phyloP scores from a whole-genome alignment of 2,888 invertebrate species.

The Labia minor region DNA sequence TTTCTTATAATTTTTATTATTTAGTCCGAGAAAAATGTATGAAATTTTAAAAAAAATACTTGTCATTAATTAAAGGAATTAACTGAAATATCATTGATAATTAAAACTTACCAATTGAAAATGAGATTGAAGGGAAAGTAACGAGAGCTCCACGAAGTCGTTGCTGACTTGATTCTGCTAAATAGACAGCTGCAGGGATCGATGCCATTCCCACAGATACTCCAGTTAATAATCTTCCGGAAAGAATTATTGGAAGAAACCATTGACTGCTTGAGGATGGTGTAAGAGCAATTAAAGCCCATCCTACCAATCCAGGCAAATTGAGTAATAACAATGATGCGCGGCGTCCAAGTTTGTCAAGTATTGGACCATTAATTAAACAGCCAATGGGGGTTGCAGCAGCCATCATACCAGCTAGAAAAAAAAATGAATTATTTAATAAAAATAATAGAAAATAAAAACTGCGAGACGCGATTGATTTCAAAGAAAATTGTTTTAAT shows the following conservation, averaged over 20 bases:
- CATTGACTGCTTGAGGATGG: slow-evolving; percentile 30
- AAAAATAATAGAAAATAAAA: too few relatives aligned
- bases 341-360: slow-evolving; percentile 43
- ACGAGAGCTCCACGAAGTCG: slow-evolving; percentile 41
- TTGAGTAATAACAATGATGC: slow-evolving; percentile 40
- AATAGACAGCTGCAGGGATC: slow-evolving; percentile 44
- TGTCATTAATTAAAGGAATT: too few relatives aligned
- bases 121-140: slow-evolving; percentile 44
- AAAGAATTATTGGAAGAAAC: slow-evolving; percentile 27
- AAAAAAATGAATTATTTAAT: too few relatives aligned
- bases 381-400: slow-evolving; percentile 46
- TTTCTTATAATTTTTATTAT: too few relatives aligned
- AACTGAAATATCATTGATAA: too few relatives aligned
- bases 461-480: too few relatives aligned
- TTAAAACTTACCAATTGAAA: slow-evolving; percentile 43
- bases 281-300: slow-evolving; percentile 39
- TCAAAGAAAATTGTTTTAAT: too few relatives aligned
- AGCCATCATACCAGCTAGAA: slow-evolving; percentile 44
- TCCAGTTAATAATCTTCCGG: slow-evolving; percentile 36
- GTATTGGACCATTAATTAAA: slow-evolving; percentile 40
- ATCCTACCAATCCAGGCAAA: slow-evolving; percentile 40
- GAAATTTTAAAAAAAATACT: too few relatives aligned
- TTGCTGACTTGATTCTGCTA: slow-evolving; percentile 42
- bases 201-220: slow-evolving; percentile 43
- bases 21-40: too few relatives aligned